phyloP scores from a whole-genome alignment of 2,797 vertebrate genomes.

The Synanceia verrucosa region DNA sequence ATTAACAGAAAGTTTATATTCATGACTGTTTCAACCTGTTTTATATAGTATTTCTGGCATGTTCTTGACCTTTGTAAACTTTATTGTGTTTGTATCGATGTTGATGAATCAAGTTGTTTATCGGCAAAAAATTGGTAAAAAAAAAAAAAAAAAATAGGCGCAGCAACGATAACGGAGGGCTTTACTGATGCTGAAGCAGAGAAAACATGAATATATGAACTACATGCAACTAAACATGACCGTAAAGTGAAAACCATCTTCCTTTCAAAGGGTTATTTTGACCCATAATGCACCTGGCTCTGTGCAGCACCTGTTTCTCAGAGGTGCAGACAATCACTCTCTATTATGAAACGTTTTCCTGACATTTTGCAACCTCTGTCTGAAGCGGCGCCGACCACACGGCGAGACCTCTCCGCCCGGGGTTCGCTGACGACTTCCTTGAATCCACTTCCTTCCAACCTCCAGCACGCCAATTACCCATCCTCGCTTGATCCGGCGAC shows the following conservation, averaged over 20 bases:
- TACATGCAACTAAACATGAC: background rate
- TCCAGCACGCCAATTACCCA: conserved; percentile 35
- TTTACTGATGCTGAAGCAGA: too few relatives aligned
- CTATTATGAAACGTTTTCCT: background rate
- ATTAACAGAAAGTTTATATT: too few relatives aligned
- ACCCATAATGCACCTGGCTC: background rate
- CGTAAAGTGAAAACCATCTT: too few relatives aligned
- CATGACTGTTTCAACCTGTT: too few relatives aligned
- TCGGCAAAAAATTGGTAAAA: too few relatives aligned
- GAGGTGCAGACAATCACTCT: background rate
- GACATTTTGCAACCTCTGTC: background rate
- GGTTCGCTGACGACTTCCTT: conserved; percentile 48
- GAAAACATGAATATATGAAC: background rate
- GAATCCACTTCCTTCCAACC: conserved; percentile 10
- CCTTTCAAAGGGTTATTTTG: background rate
- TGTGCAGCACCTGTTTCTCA: background rate
- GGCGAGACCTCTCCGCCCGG: background rate
- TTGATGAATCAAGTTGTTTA: too few relatives aligned
- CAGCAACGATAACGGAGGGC: too few relatives aligned
- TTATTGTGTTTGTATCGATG: too few relatives aligned
- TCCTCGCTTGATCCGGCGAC: too few relatives aligned
- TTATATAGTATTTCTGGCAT: too few relatives aligned
- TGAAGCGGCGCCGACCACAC: conserved; percentile 15
- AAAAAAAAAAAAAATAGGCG: background rate
- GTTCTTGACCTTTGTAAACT: too few relatives aligned